Conservation (phyloP, 2,113 vertebrate species). For the Sebastes schlegelii region DNA sequence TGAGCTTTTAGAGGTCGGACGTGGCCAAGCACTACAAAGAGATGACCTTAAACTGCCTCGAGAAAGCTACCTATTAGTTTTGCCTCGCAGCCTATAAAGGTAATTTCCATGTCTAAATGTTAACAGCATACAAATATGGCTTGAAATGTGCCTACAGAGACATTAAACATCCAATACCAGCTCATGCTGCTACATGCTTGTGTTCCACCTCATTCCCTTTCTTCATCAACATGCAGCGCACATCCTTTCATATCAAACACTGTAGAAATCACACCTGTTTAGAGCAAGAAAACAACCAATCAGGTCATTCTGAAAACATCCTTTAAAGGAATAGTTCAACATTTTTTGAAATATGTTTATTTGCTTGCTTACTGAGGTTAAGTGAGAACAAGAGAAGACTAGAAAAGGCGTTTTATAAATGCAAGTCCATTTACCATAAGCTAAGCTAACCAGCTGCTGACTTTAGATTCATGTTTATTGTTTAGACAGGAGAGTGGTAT, state of each 20-base stretch:
- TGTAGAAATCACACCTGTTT: neutral
- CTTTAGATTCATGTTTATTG: neutral
- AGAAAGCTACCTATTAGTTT: neutral
- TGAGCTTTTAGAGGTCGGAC: neutral
- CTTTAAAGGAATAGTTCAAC: neutral
- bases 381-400: no score
- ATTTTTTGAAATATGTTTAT: no score
- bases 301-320: neutral
- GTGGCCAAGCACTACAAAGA: neutral
- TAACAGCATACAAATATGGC: neutral
- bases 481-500: neutral
- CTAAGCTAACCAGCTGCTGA: neutral
- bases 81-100: neutral
- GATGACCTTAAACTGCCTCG: neutral
- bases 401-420: no score
- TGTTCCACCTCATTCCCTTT: neutral
- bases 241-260: neutral
- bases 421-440: no score
- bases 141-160: slow-evolving; percentile 1
- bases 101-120: neutral
- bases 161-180: neutral
- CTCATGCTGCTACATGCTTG: neutral
- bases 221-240: slow-evolving; percentile 5
- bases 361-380: no score
- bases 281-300: neutral